Evolutionary conservation across 1,140 invertebrate genomes (phyloP).

Genomic region (Pseudomyrmex concolor): DNA sequence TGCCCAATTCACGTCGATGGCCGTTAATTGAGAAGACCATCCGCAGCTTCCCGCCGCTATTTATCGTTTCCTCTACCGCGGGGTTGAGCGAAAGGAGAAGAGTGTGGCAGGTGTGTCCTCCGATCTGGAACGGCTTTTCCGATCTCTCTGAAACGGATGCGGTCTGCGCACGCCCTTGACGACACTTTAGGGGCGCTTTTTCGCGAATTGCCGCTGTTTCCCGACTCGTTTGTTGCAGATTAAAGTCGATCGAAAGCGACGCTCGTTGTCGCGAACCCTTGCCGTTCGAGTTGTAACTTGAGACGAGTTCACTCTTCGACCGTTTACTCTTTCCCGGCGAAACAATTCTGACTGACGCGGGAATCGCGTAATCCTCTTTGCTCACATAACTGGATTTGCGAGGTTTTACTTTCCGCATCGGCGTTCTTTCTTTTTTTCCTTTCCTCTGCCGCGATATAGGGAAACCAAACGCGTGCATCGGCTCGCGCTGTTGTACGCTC

Average conservation of each 20-base stretch:
- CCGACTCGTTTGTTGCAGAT: constrained; percentile 42
- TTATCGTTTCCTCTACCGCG: constrained; percentile 32
- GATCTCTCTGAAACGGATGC: constrained; percentile 31
- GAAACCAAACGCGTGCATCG: constrained; percentile 21
- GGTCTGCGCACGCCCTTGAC: constrained; percentile 4
- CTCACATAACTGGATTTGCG: constrained; percentile 9
- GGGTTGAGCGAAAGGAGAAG: not conserved
- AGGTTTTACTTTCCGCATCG: constrained; percentile 12
- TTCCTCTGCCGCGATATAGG: not conserved
- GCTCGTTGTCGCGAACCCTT: constrained; percentile 3
- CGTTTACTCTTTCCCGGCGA: constrained; percentile 4
- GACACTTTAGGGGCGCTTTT: constrained; percentile 52
- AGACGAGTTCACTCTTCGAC: not conserved
- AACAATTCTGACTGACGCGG: not conserved
- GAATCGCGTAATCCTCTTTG: constrained; percentile 40
- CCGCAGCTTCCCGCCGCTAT: constrained; percentile 19
- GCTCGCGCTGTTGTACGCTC: not conserved
- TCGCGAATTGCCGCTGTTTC: constrained; percentile 12
- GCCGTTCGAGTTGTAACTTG: constrained; percentile 10
- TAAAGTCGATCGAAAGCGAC: constrained; percentile 56
- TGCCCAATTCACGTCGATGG: constrained; percentile 46
- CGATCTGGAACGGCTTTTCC: constrained; percentile 20
- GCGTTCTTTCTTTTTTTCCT: not conserved
- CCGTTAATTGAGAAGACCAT: constrained; percentile 38
- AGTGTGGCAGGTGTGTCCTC: constrained; percentile 32